Evolutionary conservation across 2,113 vertebrate species (phyloP).

Genomic region (Pachyramphus minor): DNA sequence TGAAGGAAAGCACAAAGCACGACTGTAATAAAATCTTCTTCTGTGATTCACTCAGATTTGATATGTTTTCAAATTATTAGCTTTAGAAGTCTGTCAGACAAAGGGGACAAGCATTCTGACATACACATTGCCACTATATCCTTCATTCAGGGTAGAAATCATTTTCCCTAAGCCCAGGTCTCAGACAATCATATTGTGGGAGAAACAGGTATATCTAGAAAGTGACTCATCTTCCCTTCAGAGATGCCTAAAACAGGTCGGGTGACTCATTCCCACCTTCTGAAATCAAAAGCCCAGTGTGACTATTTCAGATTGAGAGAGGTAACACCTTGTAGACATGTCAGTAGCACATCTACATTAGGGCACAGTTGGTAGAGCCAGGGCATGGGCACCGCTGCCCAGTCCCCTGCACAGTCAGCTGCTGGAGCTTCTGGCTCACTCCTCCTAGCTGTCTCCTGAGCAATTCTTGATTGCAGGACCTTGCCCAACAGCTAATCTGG

Average conservation of each 20-base stretch:
- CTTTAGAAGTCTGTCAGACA: background rate
- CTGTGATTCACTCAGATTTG: background rate
- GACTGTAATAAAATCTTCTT: background rate
- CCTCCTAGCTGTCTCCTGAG: background rate
- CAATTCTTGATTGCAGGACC: background rate
- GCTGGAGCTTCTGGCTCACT: background rate
- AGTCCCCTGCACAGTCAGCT: background rate
- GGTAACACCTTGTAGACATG: background rate
- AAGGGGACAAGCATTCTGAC: background rate
- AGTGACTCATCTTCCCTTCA: background rate
- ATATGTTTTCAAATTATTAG: background rate
- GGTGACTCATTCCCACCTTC: background rate
- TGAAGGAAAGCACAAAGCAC: background rate
- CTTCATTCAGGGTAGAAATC: background rate
- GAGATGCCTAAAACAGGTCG: background rate
- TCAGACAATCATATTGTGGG: background rate
- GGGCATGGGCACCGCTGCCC: background rate
- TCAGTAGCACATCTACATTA: background rate
- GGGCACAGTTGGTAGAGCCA: background rate
- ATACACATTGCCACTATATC: background rate
- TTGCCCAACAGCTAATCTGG: background rate
- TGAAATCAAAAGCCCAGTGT: background rate
- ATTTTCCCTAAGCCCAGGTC: background rate
- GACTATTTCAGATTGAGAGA: background rate
- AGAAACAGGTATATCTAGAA: background rate